These are phyloP conservation scores for Nycticorax nycticorax DNA, from an alignment of 2,113 vertebrate species.

Conservation along the genomic window DNA sequence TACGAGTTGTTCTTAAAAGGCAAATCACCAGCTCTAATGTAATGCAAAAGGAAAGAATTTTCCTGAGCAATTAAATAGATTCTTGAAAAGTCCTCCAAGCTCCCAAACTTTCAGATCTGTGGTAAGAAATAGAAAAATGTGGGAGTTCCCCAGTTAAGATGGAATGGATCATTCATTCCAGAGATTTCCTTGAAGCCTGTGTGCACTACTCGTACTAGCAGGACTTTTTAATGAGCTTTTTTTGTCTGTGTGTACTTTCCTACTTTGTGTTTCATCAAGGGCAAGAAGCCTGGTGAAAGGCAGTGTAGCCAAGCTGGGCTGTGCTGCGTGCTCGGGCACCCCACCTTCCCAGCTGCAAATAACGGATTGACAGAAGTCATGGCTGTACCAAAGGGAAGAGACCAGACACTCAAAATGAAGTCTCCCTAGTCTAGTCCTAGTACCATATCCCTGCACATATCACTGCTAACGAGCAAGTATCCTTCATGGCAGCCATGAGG, in stretches of 20 bases:
- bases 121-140: neutral
- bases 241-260: neutral
- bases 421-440: neutral
- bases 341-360: neutral
- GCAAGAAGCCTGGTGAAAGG: neutral
- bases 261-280: neutral
- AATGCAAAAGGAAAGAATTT: neutral
- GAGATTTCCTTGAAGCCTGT: neutral
- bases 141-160: neutral
- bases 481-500: neutral
- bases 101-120: neutral
- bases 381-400: neutral
- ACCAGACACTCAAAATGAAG: neutral
- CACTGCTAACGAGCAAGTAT: neutral
- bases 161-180: neutral
- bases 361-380: neutral
- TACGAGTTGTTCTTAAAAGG: neutral
- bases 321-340: neutral
- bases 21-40: neutral
- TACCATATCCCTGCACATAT: neutral
- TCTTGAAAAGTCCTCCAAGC: neutral
- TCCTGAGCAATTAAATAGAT: neutral
- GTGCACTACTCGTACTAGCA: neutral
- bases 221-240: neutral
- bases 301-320: neutral